Conservation (phyloP, 2,797 vertebrate species). For the Cossypha heuglini region DNA sequence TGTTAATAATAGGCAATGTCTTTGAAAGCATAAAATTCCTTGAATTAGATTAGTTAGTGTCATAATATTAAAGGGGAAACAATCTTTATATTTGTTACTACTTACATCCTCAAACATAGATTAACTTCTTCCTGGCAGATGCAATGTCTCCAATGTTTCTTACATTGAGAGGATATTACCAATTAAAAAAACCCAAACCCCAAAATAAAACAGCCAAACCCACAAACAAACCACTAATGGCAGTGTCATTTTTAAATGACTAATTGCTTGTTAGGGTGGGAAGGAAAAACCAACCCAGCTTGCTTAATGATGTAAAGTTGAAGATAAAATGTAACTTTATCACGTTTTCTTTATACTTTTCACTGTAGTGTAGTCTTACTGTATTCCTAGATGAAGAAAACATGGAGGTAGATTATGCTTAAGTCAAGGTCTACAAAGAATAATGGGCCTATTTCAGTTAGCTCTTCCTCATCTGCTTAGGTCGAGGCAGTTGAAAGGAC, state of each 20-base stretch:
- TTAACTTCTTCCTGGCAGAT: neutral
- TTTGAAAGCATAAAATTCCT: neutral
- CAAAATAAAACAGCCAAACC: neutral
- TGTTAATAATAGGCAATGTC: neutral
- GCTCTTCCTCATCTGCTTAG: neutral
- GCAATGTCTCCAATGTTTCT: neutral
- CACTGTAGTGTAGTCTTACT: neutral
- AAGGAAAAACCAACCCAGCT: neutral
- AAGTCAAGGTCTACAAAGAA: neutral
- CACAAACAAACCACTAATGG: neutral
- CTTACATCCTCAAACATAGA: neutral
- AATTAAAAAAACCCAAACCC: neutral
- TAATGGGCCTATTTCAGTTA: neutral
- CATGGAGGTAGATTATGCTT: neutral
- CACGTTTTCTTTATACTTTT: neutral
- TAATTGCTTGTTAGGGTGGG: neutral
- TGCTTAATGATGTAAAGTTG: neutral
- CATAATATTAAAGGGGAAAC: neutral
- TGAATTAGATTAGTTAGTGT: neutral
- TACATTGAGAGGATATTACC: neutral
- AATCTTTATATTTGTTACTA: neutral
- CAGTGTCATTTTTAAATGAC: neutral
- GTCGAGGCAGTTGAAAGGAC: neutral
- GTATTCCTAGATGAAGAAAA: neutral
- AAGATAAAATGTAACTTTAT: neutral